These are phyloP conservation scores for Struthio camelus DNA, from an alignment of 2,113 vertebrate genomes.

Conservation along the genomic window DNA sequence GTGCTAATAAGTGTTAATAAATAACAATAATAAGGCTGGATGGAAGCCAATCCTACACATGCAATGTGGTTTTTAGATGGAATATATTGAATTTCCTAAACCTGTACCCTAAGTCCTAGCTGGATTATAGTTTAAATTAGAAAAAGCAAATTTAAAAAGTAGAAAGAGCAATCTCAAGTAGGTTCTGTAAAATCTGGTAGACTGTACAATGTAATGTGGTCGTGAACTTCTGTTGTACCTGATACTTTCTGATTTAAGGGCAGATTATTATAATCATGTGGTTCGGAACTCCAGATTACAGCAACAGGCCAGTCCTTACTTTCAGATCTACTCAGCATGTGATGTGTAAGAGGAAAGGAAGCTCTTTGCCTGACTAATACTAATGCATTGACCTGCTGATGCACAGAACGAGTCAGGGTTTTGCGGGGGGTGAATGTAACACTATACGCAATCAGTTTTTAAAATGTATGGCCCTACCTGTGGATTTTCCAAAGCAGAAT, in stretches of 20 bases:
- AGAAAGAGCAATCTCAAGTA: not conserved
- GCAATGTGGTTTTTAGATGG: not conserved
- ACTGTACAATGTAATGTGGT: not conserved
- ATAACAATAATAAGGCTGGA: too few relatives aligned
- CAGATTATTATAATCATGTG: not conserved
- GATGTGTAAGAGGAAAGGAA: rapidly evolving
- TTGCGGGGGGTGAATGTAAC: not conserved
- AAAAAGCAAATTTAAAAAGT: not conserved
- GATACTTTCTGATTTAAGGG: not conserved
- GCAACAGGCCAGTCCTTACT: not conserved
- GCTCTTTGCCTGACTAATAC: not conserved
- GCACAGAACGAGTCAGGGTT: not conserved
- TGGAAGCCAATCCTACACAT: not conserved
- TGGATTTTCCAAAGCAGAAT: not conserved
- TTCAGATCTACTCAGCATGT: not conserved
- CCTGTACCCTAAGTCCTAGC: rapidly evolving
- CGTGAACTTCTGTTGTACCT: not conserved
- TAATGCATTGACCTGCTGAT: not conserved
- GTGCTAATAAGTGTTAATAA: too few relatives aligned
- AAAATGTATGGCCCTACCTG: not conserved
- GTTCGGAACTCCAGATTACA: not conserved
- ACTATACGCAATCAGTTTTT: not conserved
- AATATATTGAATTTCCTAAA: not conserved
- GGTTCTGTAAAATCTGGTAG: not conserved
- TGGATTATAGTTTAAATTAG: not conserved